Percentiles rank a stretch among this genome's conserved stretches.
phyloP scores from a whole-genome alignment of 2,113 vertebrate species.

The Brachionichthys hirsutus region DNA sequence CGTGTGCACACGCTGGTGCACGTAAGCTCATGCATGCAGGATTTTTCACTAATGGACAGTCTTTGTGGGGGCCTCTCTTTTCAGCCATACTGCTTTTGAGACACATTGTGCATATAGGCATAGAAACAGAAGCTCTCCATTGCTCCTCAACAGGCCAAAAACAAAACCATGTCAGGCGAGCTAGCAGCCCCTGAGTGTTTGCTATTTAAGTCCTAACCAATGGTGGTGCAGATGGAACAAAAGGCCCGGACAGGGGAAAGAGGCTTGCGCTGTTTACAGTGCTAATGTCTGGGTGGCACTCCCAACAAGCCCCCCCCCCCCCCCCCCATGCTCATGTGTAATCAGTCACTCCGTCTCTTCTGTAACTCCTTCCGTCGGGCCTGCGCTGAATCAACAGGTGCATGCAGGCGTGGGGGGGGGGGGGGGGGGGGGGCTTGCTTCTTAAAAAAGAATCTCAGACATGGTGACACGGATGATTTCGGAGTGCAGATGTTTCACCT shows the following conservation, averaged over 20 bases:
- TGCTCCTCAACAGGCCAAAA: conserved; percentile 72
- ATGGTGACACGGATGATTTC: too few relatives aligned
- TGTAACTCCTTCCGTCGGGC: neutral
- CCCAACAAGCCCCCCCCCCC: conserved; percentile 54
- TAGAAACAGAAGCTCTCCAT: conserved; percentile 77
- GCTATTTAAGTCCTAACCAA: conserved; percentile 73
- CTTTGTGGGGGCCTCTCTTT: conserved; percentile 70
- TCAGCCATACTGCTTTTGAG: conserved; percentile 72
- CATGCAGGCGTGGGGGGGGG: neutral
- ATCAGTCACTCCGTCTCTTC: conserved; percentile 35
- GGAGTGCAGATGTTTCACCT: too few relatives aligned
- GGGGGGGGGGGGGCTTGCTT: too few relatives aligned
- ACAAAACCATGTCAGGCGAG: conserved; percentile 77
- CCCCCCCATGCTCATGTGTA: conserved; percentile 37
- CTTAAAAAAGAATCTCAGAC: too few relatives aligned
- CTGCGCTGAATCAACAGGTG: conserved; percentile 7
- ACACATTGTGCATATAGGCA: conserved; percentile 64
- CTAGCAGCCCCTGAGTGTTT: conserved; percentile 77
- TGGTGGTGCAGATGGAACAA: conserved; percentile 69
- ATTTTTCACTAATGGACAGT: conserved; percentile 64
- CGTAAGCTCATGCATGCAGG: conserved; percentile 51
- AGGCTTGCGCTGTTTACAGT: conserved; percentile 70
- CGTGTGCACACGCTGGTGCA: conserved; percentile 26
- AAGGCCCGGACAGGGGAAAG: conserved; percentile 60
- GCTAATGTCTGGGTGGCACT: conserved; percentile 68